Conservation (phyloP, 2,113 vertebrate genomes). For the Gobio gobio region DNA sequence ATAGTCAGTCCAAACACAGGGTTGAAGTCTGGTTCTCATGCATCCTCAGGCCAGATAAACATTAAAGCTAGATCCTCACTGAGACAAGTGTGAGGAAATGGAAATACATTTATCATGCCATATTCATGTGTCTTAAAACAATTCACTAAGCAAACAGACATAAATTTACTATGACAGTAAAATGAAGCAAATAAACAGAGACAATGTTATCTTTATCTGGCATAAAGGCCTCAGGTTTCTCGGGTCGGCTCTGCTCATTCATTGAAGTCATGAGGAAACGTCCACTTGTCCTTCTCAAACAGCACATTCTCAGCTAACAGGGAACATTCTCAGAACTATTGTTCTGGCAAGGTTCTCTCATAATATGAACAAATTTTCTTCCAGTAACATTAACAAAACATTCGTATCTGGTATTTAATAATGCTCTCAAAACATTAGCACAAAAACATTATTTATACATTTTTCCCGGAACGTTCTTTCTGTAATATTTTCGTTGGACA, state of each 20-base stretch:
- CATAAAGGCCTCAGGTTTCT: constrained; percentile 81
- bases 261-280: constrained; percentile 77
- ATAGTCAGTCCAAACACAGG: too few relatives aligned
- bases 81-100: constrained; percentile 46
- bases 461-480: too few relatives aligned
- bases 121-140: not conserved
- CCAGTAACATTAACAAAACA: too few relatives aligned
- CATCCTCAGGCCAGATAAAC: too few relatives aligned
- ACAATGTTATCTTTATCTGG: constrained; percentile 67
- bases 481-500: too few relatives aligned
- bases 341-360: too few relatives aligned
- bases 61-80: constrained; percentile 38
- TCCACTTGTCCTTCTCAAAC: constrained; percentile 77
- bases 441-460: too few relatives aligned
- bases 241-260: constrained; percentile 68
- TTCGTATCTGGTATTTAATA: too few relatives aligned
- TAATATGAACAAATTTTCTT: too few relatives aligned
- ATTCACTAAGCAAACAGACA: not conserved
- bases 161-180: not conserved
- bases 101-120: not conserved
- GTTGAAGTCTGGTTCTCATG: too few relatives aligned
- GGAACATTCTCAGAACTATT: too few relatives aligned
- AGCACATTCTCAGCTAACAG: constrained; percentile 62
- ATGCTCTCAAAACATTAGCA: too few relatives aligned
- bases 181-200: not conserved